Conservation (phyloP, 92 coral and sea anemone genomes). For the Umimayanthus kanabou region DNA sequence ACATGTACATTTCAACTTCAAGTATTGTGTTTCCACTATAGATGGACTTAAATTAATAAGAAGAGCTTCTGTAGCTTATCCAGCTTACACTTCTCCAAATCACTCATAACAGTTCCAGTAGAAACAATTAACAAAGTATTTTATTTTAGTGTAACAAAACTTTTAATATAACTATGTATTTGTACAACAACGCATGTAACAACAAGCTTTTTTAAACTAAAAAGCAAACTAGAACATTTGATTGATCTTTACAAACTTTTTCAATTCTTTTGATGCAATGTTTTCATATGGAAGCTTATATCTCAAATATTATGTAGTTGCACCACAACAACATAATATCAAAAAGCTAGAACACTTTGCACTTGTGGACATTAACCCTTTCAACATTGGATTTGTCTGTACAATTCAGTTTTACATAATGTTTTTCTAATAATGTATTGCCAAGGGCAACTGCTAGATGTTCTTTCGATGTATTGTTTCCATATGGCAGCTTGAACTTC, state of each 20-base stretch:
- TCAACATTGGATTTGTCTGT: background rate
- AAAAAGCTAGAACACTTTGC: slow-evolving; percentile 4
- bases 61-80: background rate
- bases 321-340: background rate
- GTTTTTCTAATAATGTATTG: background rate
- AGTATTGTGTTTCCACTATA: too few species aligned
- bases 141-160: background rate
- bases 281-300: background rate
- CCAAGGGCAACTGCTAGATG: background rate
- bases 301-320: background rate
- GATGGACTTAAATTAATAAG: background rate
- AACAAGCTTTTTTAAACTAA: background rate
- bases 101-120: slow-evolving; percentile 6
- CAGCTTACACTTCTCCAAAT: background rate
- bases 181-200: slow-evolving; percentile 1
- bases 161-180: background rate
- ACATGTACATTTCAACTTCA: background rate
- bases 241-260: slow-evolving; percentile 13
- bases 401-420: background rate
- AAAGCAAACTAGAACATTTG: background rate
- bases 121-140: slow-evolving; percentile 5
- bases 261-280: slow-evolving; percentile 7
- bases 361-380: background rate
- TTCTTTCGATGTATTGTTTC: background rate
- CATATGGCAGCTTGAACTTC: too few species aligned